These are phyloP conservation scores for Paradisaea rubra DNA, from an alignment of 2,113 vertebrate genomes.

Conservation along the genomic window DNA sequence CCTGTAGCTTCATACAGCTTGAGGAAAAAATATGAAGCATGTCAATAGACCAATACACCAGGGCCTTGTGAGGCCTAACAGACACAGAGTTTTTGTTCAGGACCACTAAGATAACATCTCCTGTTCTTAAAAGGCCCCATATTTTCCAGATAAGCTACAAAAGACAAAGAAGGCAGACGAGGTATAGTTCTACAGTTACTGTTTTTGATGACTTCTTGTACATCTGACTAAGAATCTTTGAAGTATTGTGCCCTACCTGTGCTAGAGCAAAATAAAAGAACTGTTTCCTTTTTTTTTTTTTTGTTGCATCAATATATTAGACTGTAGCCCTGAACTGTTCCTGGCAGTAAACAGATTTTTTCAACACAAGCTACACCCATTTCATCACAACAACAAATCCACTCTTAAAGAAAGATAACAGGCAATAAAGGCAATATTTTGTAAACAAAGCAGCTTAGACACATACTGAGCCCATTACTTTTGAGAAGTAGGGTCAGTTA, in stretches of 20 bases:
- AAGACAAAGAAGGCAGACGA: neutral
- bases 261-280: neutral
- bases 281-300: accelerated
- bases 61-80: neutral
- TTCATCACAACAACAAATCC: neutral
- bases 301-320: neutral
- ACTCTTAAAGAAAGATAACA: neutral
- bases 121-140: neutral
- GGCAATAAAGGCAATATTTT: neutral
- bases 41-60: neutral
- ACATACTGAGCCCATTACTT: neutral
- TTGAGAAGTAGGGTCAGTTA: neutral
- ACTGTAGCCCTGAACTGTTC: neutral
- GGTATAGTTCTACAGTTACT: neutral
- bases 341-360: neutral
- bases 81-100: neutral
- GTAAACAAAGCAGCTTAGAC: neutral
- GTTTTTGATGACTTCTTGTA: neutral
- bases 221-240: neutral
- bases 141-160: neutral
- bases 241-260: neutral
- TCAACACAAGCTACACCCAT: neutral
- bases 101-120: neutral
- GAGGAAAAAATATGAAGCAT: neutral
- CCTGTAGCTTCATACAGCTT: neutral